Conservation (phyloP, 2,113 vertebrate genomes). For the Stigmatopora argus region DNA sequence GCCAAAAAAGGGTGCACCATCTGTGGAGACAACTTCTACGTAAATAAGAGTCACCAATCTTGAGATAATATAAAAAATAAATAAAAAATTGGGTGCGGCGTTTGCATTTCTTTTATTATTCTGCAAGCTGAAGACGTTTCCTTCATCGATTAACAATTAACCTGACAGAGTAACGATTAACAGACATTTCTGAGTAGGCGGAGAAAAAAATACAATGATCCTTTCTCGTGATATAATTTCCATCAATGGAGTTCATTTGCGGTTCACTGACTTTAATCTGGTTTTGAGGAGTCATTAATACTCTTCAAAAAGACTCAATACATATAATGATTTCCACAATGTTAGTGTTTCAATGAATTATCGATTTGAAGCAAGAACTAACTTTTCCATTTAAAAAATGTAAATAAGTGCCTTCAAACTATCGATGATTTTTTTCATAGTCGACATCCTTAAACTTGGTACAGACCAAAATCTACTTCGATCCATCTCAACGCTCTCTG, state of each 20-base stretch:
- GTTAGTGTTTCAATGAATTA: not conserved
- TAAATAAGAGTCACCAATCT: constrained; percentile 20
- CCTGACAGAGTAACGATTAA: not conserved
- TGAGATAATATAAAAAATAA: not conserved
- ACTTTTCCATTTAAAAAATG: not conserved
- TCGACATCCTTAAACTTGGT: no score
- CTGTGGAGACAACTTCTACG: constrained; percentile 12
- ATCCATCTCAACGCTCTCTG: no score
- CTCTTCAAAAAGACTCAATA: not conserved
- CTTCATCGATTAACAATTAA: not conserved
- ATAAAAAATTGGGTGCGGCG: constrained; percentile 7
- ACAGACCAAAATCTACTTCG: no score
- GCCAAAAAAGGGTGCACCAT: constrained; percentile 6
- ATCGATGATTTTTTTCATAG: no score
- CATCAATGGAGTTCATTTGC: not conserved
- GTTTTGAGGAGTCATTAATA: not conserved
- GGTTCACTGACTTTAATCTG: not conserved
- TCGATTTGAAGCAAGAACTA: not conserved
- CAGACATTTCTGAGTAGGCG: not conserved
- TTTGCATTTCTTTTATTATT: not conserved
- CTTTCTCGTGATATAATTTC: no score
- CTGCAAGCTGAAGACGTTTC: not conserved
- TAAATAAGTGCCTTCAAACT: no score
- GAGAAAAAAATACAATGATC: not conserved
- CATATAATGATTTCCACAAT: not conserved